These are phyloP conservation scores for Cichlasoma orientale DNA, from an alignment of 2,797 vertebrate genomes.

Conservation along the genomic window DNA sequence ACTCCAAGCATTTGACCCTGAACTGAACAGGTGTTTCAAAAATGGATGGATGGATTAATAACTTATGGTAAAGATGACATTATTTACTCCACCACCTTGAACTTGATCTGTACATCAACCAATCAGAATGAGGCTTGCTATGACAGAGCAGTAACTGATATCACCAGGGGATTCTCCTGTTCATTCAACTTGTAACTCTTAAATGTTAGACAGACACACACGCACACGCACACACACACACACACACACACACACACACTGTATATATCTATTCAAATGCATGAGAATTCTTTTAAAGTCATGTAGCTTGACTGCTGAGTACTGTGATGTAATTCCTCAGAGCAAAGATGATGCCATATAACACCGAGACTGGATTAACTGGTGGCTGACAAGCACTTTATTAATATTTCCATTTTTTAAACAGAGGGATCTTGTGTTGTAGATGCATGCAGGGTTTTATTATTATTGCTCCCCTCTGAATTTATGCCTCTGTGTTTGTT, in stretches of 20 bases:
- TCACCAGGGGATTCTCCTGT: background rate
- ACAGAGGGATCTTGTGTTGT: background rate
- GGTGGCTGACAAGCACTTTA: background rate
- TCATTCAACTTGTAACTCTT: background rate
- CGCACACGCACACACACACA: background rate
- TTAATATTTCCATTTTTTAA: background rate
- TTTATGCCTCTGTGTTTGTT: background rate
- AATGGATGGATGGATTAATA: background rate
- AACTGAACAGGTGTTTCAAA: background rate
- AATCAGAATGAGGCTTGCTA: background rate
- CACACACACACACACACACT: no score
- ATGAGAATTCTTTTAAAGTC: background rate
- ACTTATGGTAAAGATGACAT: fast-evolving
- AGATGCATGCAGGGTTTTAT: background rate
- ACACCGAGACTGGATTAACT: background rate
- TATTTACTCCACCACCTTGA: background rate
- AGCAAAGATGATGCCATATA: background rate
- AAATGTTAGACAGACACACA: background rate
- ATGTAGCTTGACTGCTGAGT: background rate
- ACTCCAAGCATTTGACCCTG: background rate
- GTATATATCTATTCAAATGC: background rate
- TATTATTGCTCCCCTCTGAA: background rate
- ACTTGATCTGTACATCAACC: background rate
- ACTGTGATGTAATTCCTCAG: background rate
- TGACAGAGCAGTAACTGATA: background rate